Conservation (phyloP, 2,113 vertebrate species). For the Trogon melanurus region DNA sequence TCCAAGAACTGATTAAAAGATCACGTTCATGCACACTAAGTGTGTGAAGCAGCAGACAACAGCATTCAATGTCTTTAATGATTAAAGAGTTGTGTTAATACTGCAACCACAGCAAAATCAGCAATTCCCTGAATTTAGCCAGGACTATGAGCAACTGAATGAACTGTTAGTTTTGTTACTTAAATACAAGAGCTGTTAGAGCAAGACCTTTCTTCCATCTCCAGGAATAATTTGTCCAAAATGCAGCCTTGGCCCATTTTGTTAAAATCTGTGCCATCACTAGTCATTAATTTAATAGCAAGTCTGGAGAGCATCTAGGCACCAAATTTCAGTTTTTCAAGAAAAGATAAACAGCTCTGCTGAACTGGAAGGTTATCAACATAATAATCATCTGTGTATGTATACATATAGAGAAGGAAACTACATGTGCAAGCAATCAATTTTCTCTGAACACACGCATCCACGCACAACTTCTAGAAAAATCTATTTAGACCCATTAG, state of each 20-base stretch:
- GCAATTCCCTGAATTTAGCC: background rate
- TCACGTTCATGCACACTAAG: background rate
- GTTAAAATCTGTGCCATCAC: background rate
- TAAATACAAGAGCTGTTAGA: background rate
- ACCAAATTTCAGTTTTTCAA: background rate
- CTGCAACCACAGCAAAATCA: background rate
- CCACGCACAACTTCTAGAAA: background rate
- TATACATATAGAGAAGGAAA: background rate
- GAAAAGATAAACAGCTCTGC: background rate
- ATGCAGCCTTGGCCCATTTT: background rate
- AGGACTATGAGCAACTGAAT: background rate
- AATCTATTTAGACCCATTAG: background rate
- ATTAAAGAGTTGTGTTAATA: background rate
- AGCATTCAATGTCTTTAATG: background rate
- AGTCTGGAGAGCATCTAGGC: background rate
- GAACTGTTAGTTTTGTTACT: background rate
- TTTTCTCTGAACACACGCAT: background rate
- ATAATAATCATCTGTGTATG: background rate
- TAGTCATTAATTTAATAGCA: background rate
- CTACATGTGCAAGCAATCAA: background rate
- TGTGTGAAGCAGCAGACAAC: slow-evolving; percentile 25
- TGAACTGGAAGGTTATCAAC: background rate
- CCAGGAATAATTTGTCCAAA: background rate
- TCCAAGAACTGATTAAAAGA: slow-evolving; percentile 1
- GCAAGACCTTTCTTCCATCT: background rate